A percentile compares a stretch with the other conserved stretches of the same genome.
These are phyloP conservation scores for Argyresthia albistria DNA, from an alignment of 2,888 invertebrate species.

Conservation along the genomic window DNA sequence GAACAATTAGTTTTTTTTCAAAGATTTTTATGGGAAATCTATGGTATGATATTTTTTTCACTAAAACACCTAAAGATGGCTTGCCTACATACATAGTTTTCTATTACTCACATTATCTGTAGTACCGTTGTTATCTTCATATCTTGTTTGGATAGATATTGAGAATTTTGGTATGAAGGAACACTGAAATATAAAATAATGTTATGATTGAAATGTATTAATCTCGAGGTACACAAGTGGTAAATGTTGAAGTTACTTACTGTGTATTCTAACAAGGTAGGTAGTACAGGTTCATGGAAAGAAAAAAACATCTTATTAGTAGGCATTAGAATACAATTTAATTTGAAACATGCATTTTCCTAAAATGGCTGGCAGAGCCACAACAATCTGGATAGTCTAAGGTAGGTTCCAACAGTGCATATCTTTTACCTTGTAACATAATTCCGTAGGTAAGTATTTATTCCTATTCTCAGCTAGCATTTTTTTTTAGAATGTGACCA, in stretches of 20 bases:
- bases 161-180: conserved; percentile 90
- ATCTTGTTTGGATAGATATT: conserved; percentile 89
- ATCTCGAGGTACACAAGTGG: neutral
- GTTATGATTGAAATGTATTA: conserved; percentile 3
- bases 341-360: conserved; percentile 8
- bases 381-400: too few species aligned
- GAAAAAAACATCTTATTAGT: conserved; percentile 19
- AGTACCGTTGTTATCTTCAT: conserved; percentile 90
- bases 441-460: too few species aligned
- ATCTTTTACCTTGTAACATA: too few species aligned
- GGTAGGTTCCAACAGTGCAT: too few species aligned
- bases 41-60: too few species aligned
- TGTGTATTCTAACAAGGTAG: conserved; percentile 75
- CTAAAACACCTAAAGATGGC: too few species aligned
- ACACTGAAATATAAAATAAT: conserved; percentile 79
- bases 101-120: conserved; percentile 85
- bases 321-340: neutral
- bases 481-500: too few species aligned
- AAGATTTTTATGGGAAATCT: too few species aligned
- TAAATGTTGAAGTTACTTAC: conserved; percentile 61
- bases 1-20: too few species aligned
- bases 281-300: conserved; percentile 34
- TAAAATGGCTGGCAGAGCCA: too few species aligned
- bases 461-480: too few species aligned
- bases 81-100: neutral